phyloP scores from a whole-genome alignment of 2,113 vertebrate genomes.

The Hydrochoerus hydrochaeris region DNA sequence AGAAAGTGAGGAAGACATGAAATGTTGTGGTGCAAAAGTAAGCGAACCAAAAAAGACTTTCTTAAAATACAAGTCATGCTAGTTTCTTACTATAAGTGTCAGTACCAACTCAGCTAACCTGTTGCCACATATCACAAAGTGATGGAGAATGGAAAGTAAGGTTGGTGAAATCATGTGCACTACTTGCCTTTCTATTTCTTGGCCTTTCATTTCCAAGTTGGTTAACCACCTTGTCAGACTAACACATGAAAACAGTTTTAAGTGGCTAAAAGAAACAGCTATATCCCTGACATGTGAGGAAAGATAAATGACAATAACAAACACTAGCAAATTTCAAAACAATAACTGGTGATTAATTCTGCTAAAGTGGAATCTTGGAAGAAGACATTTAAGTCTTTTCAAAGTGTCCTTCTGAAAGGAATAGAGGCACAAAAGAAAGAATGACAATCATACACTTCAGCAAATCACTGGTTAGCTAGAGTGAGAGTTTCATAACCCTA shows the following conservation, averaged over 20 bases:
- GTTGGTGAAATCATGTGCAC: background rate
- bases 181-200: background rate
- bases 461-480: background rate
- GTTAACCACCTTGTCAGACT: background rate
- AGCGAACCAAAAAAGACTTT: background rate
- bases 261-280: constrained; percentile 17
- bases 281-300: background rate
- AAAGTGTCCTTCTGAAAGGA: background rate
- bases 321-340: constrained; percentile 34
- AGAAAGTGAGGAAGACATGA: background rate
- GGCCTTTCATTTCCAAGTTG: background rate
- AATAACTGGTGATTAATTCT: background rate
- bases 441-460: background rate
- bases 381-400: constrained; percentile 4
- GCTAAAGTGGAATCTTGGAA: background rate
- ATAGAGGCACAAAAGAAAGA: background rate
- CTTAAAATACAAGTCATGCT: background rate
- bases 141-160: background rate
- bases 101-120: constrained; percentile 21
- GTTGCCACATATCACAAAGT: constrained; percentile 14
- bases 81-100: background rate
- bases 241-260: constrained; percentile 3
- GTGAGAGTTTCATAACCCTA: background rate
- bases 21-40: background rate
- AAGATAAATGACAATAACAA: constrained; percentile 16